These are phyloP conservation scores for Nanorana parkeri DNA, from an alignment of 2,113 vertebrate species.

Conservation along the genomic window DNA sequence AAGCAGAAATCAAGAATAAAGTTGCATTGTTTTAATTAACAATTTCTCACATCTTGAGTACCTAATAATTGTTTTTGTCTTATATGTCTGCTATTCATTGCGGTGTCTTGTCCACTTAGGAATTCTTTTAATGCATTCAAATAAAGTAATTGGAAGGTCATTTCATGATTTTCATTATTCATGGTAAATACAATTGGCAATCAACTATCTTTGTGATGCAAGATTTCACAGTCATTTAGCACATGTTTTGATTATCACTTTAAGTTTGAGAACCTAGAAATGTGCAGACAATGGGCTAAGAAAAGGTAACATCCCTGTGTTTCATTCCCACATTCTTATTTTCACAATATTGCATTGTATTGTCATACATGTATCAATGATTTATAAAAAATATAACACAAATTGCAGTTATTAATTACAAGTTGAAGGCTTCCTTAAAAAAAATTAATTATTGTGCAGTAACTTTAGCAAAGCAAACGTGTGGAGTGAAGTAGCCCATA, in stretches of 20 bases:
- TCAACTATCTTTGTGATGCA: constrained; percentile 23
- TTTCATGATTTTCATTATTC: constrained; percentile 15
- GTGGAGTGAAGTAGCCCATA: no score
- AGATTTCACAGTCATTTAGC: not conserved
- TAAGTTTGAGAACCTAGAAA: not conserved
- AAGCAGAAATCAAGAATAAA: no score
- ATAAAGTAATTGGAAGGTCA: constrained; percentile 1
- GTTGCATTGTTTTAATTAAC: not conserved
- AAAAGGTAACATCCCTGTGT: no score
- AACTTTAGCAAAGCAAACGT: no score
- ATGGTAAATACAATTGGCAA: constrained; percentile 23
- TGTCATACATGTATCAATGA: no score
- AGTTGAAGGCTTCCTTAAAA: no score
- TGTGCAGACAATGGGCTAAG: no score
- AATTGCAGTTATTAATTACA: no score
- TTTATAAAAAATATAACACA: no score
- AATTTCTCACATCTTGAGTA: not conserved
- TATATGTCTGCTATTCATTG: not conserved
- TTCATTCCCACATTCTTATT: no score
- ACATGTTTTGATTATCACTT: not conserved
- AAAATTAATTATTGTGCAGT: no score
- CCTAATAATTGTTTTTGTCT: constrained; percentile 10
- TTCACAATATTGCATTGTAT: no score
- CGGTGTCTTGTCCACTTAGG: not conserved
- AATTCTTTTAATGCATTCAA: constrained; percentile 2